Conservation (phyloP, 2,888 invertebrate genomes). For the Hedychridium roseum region DNA sequence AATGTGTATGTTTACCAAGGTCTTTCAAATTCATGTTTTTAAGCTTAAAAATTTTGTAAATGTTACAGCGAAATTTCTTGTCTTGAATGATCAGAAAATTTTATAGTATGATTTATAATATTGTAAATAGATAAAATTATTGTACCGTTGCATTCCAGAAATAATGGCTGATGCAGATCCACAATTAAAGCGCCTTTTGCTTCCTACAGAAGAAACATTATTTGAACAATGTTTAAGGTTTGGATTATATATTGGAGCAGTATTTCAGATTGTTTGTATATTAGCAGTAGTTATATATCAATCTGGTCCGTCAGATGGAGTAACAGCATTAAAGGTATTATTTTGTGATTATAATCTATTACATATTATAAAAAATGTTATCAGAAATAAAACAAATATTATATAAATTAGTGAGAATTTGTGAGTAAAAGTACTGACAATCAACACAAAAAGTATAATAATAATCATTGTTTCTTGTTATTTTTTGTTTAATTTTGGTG, state of each 20-base stretch:
- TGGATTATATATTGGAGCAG: slow-evolving; percentile 84
- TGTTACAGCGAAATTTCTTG: no score
- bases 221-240: slow-evolving; percentile 57
- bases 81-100: no score
- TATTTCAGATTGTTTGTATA: slow-evolving; percentile 87
- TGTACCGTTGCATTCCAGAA: slow-evolving; percentile 12
- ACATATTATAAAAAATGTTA: background rate
- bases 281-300: slow-evolving; percentile 78
- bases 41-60: no score
- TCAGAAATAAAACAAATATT: background rate
- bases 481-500: background rate
- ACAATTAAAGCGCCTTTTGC: slow-evolving; percentile 55
- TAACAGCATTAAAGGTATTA: slow-evolving; percentile 54
- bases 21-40: no score
- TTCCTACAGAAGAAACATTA: slow-evolving; percentile 58
- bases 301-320: slow-evolving; percentile 55
- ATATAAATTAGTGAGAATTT: background rate
- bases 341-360: background rate
- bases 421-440: no score
- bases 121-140: background rate
- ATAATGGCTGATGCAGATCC: slow-evolving; percentile 59
- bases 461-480: background rate
- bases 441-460: no score
- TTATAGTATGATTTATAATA: no score
- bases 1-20: no score